phyloP scores from a whole-genome alignment of 2,888 invertebrate genomes.

The Anthophora plumipes region DNA sequence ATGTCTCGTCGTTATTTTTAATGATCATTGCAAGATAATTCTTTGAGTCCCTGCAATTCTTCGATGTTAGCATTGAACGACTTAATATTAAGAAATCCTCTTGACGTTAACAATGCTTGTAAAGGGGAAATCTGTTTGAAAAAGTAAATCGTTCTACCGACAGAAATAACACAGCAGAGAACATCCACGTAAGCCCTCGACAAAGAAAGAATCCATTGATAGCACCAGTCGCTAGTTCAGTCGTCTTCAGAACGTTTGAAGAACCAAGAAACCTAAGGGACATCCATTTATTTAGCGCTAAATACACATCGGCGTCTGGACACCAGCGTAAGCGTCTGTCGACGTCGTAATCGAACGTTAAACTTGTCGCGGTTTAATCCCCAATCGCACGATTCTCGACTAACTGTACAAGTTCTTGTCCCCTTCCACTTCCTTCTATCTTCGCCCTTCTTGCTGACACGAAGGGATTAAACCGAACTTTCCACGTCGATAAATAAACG shows the following conservation, averaged over 20 bases:
- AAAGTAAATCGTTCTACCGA: slow-evolving; percentile 22
- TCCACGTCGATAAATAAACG: slow-evolving; percentile 45
- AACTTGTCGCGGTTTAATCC: slow-evolving; percentile 55
- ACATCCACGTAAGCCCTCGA: neutral
- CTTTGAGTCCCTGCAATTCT: neutral
- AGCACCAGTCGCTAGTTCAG: slow-evolving; percentile 34
- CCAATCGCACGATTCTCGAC: slow-evolving; percentile 37
- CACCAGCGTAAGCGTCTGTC: slow-evolving; percentile 41
- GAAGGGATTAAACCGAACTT: slow-evolving; percentile 43
- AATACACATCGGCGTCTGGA: slow-evolving; percentile 55
- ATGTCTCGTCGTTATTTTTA: too few species aligned
- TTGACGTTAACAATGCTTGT: neutral
- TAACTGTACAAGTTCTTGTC: slow-evolving; percentile 31
- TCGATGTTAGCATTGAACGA: slow-evolving; percentile 13
- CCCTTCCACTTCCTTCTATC: neutral
- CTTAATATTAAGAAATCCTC: slow-evolving; percentile 3
- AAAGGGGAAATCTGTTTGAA: neutral
- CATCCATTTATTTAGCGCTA: slow-evolving; percentile 69
- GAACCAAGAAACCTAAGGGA: slow-evolving; percentile 57
- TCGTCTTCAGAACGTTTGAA: slow-evolving; percentile 21
- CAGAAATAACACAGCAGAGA: slow-evolving; percentile 4
- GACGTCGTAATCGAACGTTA: slow-evolving; percentile 53
- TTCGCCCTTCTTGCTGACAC: neutral
- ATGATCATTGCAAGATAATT: neutral
- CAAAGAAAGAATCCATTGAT: slow-evolving; percentile 21